A percentile compares a stretch with the other conserved stretches of the same genome.
These are phyloP conservation scores for Nebria ingens DNA, from an alignment of 1,140 invertebrate species.

Conservation along the genomic window DNA sequence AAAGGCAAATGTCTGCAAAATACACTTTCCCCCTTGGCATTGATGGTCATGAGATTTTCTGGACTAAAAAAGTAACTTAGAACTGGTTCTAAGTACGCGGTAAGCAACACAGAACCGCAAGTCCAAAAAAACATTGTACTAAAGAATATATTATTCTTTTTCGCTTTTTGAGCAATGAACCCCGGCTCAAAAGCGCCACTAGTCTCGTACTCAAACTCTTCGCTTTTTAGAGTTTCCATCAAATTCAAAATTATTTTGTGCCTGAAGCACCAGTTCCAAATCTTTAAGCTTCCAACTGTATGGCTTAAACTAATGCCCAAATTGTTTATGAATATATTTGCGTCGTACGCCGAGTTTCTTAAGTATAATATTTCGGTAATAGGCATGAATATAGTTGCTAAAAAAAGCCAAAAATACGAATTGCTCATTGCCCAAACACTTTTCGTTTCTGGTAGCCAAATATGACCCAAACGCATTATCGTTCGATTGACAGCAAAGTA, in stretches of 20 bases:
- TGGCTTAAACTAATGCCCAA: not conserved
- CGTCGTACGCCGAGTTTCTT: not conserved
- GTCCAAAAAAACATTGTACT: not conserved
- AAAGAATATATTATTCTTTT: not conserved
- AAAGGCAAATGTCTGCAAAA: slow-evolving; percentile 20
- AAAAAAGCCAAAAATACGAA: not conserved
- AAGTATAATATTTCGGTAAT: not conserved
- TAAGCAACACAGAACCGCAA: not conserved
- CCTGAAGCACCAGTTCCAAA: not conserved
- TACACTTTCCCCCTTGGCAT: not conserved
- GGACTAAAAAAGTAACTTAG: not conserved
- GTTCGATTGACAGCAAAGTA: not conserved
- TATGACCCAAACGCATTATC: not conserved
- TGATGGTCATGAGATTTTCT: not conserved
- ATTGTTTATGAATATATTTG: not conserved
- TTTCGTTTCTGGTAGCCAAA: not conserved
- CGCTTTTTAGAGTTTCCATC: not conserved
- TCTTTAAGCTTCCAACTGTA: not conserved
- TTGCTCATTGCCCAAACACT: not conserved
- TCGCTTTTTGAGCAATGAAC: slow-evolving; percentile 1
- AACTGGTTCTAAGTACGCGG: not conserved
- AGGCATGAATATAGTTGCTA: not conserved
- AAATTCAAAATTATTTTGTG: not conserved
- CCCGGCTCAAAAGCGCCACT: not conserved
- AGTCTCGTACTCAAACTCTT: not conserved